A percentile compares a stretch with the other conserved stretches of the same genome.
phyloP scores from a whole-genome alignment of 2,797 vertebrate species.

The Danio albolineatus region DNA sequence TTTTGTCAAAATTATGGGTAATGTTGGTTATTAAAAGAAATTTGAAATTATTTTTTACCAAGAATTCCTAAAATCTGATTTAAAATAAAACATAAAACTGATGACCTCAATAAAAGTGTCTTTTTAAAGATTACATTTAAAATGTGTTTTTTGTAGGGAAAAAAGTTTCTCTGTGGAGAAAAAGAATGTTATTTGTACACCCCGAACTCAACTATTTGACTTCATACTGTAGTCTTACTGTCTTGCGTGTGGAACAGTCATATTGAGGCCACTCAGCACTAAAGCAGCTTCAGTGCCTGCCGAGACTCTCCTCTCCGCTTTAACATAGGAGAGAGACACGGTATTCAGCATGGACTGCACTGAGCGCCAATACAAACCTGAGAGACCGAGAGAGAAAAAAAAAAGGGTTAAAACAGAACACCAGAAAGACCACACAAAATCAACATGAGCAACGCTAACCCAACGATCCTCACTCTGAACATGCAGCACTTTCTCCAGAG shows the following conservation, averaged over 20 bases:
- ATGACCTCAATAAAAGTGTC: neutral
- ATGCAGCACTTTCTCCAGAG: conserved; percentile 85
- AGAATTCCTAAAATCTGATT: neutral
- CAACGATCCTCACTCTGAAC: conserved; percentile 87
- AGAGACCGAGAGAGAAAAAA: conserved; percentile 45
- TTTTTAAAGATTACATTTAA: no score
- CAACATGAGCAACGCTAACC: neutral
- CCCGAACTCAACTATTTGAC: neutral
- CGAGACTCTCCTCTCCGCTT: conserved; percentile 81
- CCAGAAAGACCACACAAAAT: neutral
- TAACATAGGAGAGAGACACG: conserved; percentile 82
- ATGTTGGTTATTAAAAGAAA: no score
- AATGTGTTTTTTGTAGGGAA: no score
- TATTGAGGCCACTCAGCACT: conserved; percentile 86
- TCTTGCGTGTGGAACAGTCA: conserved; percentile 72
- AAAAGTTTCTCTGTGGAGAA: neutral
- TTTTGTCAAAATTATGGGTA: no score
- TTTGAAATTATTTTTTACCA: no score
- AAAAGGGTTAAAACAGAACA: neutral
- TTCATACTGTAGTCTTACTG: conserved; percentile 59
- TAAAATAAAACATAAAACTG: neutral
- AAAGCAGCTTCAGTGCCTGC: conserved; percentile 88
- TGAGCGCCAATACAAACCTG: conserved; percentile 91
- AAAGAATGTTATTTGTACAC: neutral
- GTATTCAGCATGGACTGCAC: conserved; percentile 82